These are phyloP conservation scores for Prionace glauca DNA, from an alignment of 2,797 vertebrate species.

Conservation along the genomic window DNA sequence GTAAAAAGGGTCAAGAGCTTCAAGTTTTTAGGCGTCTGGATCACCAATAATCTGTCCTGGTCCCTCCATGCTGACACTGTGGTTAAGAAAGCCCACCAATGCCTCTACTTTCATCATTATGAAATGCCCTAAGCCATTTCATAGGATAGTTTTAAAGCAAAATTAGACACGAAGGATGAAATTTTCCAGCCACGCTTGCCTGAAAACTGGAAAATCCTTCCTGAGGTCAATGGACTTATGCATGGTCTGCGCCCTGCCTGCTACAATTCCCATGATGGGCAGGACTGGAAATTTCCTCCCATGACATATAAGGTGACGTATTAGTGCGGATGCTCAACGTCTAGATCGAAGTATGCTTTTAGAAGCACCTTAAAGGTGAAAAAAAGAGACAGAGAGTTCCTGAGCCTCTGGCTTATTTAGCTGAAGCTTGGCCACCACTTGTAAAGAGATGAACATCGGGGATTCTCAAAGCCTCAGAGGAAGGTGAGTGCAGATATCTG, in stretches of 20 bases:
- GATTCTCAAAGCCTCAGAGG: not conserved
- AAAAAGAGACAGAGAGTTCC: not conserved
- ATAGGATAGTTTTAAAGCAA: not conserved
- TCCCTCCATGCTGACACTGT: too few relatives aligned
- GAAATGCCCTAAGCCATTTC: not conserved
- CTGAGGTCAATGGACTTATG: too few relatives aligned
- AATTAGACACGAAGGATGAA: not conserved
- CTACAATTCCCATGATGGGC: too few relatives aligned
- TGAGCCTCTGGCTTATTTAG: not conserved
- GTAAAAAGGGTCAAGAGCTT: too few relatives aligned
- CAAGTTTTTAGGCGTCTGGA: too few relatives aligned
- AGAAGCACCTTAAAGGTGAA: not conserved
- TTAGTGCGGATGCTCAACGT: not conserved
- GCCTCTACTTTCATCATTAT: not conserved
- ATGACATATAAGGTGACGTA: not conserved
- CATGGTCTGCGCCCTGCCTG: too few relatives aligned
- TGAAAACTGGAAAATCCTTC: too few relatives aligned
- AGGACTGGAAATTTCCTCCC: too few relatives aligned
- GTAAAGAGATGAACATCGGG: not conserved
- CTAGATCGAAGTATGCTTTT: not conserved
- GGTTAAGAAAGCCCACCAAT: too few relatives aligned
- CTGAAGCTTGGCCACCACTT: not conserved
- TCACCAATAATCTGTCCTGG: too few relatives aligned
- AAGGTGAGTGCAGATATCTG: not conserved
- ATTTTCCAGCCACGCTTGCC: too few relatives aligned